A percentile compares a stretch with the other conserved stretches of the same genome.
Conservation (phyloP, 2,888 invertebrate species). For the Ochropleura plecta region DNA sequence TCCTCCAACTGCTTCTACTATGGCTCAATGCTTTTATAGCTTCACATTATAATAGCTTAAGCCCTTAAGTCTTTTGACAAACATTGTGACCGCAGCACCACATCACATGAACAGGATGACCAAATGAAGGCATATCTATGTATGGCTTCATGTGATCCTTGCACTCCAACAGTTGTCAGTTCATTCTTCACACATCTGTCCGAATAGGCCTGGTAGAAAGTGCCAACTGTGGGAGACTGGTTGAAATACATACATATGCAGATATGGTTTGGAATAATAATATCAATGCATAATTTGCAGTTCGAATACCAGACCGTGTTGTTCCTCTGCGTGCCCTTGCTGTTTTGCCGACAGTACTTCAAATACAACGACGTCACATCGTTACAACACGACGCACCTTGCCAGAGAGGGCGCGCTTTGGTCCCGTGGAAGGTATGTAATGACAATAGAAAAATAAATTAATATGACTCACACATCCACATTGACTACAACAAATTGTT, state of each 20-base stretch:
- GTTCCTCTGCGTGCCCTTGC: constrained; percentile 94
- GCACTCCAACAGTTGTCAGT: background rate
- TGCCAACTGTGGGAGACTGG: background rate
- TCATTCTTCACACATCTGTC: background rate
- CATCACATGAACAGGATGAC: too few species aligned
- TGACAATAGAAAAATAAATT: background rate
- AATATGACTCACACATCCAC: too few species aligned
- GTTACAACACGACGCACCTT: constrained; percentile 93
- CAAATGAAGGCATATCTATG: too few species aligned
- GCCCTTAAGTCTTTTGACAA: background rate
- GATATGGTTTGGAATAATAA: background rate
- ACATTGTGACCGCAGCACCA: background rate
- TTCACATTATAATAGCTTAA: background rate
- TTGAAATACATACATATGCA: background rate
- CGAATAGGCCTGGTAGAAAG: background rate
- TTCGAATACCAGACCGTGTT: constrained; percentile 92
- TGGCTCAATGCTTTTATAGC: background rate
- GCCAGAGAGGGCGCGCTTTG: constrained; percentile 93
- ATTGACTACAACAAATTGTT: constrained; percentile 29
- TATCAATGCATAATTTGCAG: constrained; percentile 65
- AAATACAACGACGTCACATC: constrained; percentile 85
- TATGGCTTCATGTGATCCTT: constrained; percentile 1
- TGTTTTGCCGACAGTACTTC: constrained; percentile 93
- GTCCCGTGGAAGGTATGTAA: constrained; percentile 90
- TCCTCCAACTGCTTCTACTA: background rate